These are phyloP conservation scores for Scartelaos histophorus DNA, from an alignment of 2,113 vertebrate genomes.

Conservation along the genomic window DNA sequence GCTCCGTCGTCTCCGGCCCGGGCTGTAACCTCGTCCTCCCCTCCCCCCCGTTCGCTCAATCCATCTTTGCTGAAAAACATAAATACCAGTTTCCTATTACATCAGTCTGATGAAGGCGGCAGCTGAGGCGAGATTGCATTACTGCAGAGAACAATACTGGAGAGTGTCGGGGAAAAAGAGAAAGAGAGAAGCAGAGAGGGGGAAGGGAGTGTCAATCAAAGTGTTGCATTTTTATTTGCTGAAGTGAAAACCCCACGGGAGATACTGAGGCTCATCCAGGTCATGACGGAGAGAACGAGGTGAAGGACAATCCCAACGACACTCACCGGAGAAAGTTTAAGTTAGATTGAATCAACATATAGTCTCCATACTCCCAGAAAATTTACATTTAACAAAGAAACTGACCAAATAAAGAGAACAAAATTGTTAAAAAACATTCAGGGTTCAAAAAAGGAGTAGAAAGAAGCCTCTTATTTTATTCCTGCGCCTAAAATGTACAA, in stretches of 20 bases:
- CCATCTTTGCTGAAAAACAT: constrained; percentile 63
- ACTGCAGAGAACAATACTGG: constrained; percentile 55
- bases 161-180: constrained; percentile 12
- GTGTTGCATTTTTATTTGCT: constrained; percentile 31
- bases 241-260: constrained; percentile 17
- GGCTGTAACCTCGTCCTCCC: constrained; percentile 43
- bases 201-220: constrained; percentile 27
- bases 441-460: no score
- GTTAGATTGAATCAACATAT: no score
- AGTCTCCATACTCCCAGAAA: no score
- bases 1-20: background rate
- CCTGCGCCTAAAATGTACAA: no score
- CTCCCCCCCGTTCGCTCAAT: constrained; percentile 28
- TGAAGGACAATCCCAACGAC: background rate
- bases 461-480: no score
- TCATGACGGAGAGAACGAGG: background rate
- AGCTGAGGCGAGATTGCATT: constrained; percentile 68
- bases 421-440: no score
- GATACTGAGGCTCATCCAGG: background rate
- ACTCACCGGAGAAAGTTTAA: no score
- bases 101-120: constrained; percentile 70
- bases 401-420: background rate
- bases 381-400: no score
- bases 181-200: constrained; percentile 24
- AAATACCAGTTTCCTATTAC: constrained; percentile 72